Conservation (phyloP, 2,113 vertebrate species). For the Mormyrus iriodes region DNA sequence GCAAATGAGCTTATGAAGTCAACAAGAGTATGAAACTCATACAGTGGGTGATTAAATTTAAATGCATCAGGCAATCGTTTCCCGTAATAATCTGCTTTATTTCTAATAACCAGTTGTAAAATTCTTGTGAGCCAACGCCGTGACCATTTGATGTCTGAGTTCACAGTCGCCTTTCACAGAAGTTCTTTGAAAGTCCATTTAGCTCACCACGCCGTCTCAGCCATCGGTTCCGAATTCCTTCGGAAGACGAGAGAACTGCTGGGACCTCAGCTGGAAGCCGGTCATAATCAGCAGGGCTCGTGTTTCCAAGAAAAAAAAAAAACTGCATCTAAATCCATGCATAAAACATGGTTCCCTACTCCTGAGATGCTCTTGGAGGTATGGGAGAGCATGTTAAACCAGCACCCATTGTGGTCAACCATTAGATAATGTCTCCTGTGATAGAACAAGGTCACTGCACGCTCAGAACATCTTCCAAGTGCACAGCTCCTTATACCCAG, state of each 20-base stretch:
- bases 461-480: slow-evolving; percentile 31
- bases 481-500: slow-evolving; percentile 36
- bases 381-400: slow-evolving; percentile 47
- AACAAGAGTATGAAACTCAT: not conserved
- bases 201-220: not conserved
- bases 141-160: not conserved
- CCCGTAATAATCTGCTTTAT: not conserved
- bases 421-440: slow-evolving; percentile 49
- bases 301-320: slow-evolving; percentile 41
- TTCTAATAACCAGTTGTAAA: not conserved
- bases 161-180: not conserved
- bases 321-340: slow-evolving; percentile 55
- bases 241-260: not conserved
- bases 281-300: slow-evolving; percentile 40
- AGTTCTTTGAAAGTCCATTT: not conserved
- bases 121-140: not conserved
- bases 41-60: not conserved
- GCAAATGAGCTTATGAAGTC: not conserved
- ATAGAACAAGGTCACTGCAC: slow-evolving; percentile 54
- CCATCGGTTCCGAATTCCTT: not conserved
- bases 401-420: slow-evolving; percentile 48
- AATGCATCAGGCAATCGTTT: not conserved
- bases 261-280: slow-evolving; percentile 34
- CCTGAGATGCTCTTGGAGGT: slow-evolving; percentile 45
- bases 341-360: slow-evolving; percentile 61